Conservation (phyloP, 2,888 invertebrate genomes). For the Tethea ocularis region DNA sequence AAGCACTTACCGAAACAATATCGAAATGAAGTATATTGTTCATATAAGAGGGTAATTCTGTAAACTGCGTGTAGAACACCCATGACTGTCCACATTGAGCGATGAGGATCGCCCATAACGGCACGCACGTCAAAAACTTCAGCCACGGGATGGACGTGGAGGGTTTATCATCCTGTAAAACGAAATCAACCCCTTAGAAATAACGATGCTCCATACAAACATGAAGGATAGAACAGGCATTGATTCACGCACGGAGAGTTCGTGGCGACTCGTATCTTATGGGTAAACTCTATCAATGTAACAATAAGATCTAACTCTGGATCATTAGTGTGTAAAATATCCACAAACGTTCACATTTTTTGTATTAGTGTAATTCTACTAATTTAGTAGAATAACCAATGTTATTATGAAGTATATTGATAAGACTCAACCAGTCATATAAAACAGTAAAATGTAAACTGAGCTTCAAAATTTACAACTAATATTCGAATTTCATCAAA, state of each 20-base stretch:
- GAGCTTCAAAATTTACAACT: not conserved
- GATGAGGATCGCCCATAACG: slow-evolving; percentile 92
- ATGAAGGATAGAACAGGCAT: too few species aligned
- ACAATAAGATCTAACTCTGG: too few species aligned
- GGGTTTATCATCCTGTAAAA: slow-evolving; percentile 77
- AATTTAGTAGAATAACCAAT: too few species aligned
- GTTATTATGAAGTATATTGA: too few species aligned
- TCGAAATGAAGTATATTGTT: slow-evolving; percentile 91
- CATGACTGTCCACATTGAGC: slow-evolving; percentile 93
- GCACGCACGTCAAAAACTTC: slow-evolving; percentile 88
- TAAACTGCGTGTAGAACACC: slow-evolving; percentile 93
- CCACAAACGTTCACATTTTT: too few species aligned
- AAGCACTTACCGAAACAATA: slow-evolving; percentile 87
- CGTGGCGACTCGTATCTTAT: too few species aligned
- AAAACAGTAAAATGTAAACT: not conserved
- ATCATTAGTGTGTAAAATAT: not conserved
- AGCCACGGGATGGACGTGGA: slow-evolving; percentile 88
- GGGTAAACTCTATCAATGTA: too few species aligned
- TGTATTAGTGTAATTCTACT: too few species aligned
- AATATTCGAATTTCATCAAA: not conserved
- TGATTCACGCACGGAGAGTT: too few species aligned
- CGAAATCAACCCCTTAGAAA: not conserved
- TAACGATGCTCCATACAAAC: too few species aligned
- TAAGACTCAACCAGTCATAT: too few species aligned
- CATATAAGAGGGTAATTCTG: slow-evolving; percentile 93